Conservation (phyloP, 2,113 vertebrate genomes). For the Numida meleagris region DNA sequence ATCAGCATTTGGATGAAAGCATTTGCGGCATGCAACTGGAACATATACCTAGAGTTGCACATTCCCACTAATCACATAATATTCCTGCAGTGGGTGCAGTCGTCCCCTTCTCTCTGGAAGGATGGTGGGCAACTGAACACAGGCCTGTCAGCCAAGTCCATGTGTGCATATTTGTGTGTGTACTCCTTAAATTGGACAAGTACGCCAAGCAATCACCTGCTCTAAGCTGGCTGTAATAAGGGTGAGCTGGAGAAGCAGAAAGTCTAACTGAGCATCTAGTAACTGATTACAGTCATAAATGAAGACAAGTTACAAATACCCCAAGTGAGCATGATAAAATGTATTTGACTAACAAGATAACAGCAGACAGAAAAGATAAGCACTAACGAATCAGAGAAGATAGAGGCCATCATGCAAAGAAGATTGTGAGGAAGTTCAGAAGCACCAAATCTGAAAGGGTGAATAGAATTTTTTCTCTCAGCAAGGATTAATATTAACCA, state of each 20-base stretch:
- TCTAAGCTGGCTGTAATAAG: background rate
- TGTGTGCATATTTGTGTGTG: background rate
- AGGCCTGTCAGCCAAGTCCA: background rate
- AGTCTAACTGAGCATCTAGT: background rate
- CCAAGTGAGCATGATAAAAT: background rate
- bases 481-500: background rate
- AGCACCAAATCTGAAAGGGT: background rate
- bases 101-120: background rate
- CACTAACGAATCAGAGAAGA: background rate
- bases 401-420: background rate
- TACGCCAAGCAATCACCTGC: background rate
- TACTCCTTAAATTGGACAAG: background rate
- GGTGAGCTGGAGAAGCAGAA: background rate
- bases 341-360: background rate
- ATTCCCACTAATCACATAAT: background rate
- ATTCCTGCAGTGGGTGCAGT: background rate
- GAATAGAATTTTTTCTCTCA: background rate
- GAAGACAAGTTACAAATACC: background rate
- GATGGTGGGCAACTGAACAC: background rate
- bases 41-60: background rate
- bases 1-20: background rate
- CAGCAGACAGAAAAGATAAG: background rate
- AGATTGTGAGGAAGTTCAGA: background rate
- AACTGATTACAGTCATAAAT: background rate
- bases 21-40: background rate